A percentile compares a stretch with the other conserved stretches of the same genome.
Conservation (phyloP, 2,113 vertebrate species). For the Salminus brasiliensis region DNA sequence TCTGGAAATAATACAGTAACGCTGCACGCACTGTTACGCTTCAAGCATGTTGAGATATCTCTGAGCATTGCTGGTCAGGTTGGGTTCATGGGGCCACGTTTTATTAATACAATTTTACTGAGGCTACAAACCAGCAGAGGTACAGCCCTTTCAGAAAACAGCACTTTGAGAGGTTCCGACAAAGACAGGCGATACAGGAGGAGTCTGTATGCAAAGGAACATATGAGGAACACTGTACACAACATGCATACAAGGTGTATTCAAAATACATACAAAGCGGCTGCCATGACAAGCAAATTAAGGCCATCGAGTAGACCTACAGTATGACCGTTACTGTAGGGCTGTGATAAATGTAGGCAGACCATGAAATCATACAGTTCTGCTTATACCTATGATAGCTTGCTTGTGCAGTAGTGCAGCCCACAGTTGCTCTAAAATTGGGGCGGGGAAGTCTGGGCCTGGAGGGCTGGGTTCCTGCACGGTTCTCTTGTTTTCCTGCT, state of each 20-base stretch:
- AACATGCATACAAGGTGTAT: not conserved
- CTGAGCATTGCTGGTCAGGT: conserved; percentile 8
- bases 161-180: not conserved
- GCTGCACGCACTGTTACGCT: conserved; percentile 21
- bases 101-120: not conserved
- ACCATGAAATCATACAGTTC: not conserved
- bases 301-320: not conserved
- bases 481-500: no score
- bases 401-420: not conserved
- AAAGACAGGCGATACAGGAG: not conserved
- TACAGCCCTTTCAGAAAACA: no score
- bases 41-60: conserved; percentile 34
- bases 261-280: not conserved
- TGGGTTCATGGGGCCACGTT: conserved; percentile 1
- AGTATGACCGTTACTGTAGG: not conserved
- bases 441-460: no score
- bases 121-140: not conserved
- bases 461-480: no score
- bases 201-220: no score
- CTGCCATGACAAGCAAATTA: not conserved
- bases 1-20: conserved; percentile 55
- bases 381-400: not conserved
- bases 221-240: no score
- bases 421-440: not conserved
- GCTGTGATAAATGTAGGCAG: not conserved